Evolutionary conservation across 64 coral and sea anemone species (phyloP).

Genomic region (Porites australiensis): DNA sequence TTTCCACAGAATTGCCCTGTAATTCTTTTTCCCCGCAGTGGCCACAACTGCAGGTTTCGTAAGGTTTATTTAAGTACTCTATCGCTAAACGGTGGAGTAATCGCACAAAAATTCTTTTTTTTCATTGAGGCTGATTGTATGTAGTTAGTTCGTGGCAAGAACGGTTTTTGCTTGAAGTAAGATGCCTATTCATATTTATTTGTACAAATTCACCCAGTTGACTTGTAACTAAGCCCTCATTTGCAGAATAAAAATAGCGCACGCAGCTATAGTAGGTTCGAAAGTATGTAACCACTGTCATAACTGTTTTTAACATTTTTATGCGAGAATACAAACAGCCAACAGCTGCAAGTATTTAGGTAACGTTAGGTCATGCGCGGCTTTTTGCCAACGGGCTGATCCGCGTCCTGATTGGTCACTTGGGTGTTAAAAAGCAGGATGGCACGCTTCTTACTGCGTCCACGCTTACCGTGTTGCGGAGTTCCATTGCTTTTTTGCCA

Average conservation of each 20-base stretch:
- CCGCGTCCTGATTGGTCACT: slow-evolving; percentile 15
- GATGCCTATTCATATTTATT: not conserved
- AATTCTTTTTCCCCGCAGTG: no score
- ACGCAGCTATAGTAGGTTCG: not conserved
- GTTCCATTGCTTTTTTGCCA: not conserved
- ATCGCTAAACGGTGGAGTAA: no score
- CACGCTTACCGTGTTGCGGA: not conserved
- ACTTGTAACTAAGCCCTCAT: not conserved
- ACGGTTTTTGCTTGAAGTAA: no score
- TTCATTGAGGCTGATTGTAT: no score
- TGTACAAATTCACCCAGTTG: not conserved
- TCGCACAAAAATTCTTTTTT: no score
- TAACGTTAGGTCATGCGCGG: not conserved
- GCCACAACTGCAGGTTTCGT: no score
- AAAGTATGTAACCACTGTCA: slow-evolving; percentile 9
- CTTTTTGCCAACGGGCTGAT: not conserved
- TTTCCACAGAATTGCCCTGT: no score
- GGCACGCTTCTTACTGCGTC: not conserved
- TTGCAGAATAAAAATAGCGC: not conserved
- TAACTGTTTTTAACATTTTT: slow-evolving; percentile 3
- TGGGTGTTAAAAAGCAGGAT: not conserved
- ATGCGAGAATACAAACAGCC: not conserved
- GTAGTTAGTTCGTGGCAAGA: no score
- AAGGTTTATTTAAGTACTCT: no score
- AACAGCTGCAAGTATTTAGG: not conserved